A percentile compares a stretch with the other conserved stretches of the same genome.
phyloP scores from a whole-genome alignment of 2,113 vertebrate species.

The Passer montanus region DNA sequence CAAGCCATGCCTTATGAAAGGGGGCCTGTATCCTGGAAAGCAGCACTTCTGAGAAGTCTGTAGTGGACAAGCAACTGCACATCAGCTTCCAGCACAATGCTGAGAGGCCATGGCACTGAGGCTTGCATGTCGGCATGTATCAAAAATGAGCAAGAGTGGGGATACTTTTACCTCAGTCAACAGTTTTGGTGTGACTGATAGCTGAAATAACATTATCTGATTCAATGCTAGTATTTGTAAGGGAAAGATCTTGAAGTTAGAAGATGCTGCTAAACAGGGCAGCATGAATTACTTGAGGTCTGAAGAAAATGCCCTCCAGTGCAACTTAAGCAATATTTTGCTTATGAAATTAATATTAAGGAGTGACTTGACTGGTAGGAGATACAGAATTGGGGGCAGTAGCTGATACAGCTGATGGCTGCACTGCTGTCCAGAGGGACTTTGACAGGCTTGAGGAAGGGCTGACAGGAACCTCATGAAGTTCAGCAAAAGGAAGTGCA shows the following conservation, averaged over 20 bases:
- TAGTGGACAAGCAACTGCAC: background rate
- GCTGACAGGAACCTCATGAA: background rate
- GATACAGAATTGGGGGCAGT: fast-evolving
- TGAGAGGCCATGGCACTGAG: background rate
- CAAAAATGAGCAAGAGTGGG: background rate
- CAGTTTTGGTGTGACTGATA: background rate
- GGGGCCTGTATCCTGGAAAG: conserved; percentile 37
- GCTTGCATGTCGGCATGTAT: background rate
- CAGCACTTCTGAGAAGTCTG: background rate
- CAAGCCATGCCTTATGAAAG: conserved; percentile 33
- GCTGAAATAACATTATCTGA: background rate
- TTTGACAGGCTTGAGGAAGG: background rate
- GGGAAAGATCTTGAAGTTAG: background rate
- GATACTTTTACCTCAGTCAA: background rate
- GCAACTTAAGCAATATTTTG: background rate
- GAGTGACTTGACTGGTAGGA: background rate
- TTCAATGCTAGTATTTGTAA: background rate
- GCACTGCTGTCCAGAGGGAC: background rate
- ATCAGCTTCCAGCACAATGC: background rate
- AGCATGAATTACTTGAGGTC: background rate
- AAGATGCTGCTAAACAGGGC: background rate
- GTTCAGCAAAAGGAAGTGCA: background rate
- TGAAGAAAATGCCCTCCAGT: background rate
- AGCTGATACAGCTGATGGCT: background rate
- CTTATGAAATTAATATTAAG: background rate